A percentile compares a stretch with the other conserved stretches of the same genome.
phyloP scores from a whole-genome alignment of 2,113 vertebrate genomes.

The Corapipo altera region DNA sequence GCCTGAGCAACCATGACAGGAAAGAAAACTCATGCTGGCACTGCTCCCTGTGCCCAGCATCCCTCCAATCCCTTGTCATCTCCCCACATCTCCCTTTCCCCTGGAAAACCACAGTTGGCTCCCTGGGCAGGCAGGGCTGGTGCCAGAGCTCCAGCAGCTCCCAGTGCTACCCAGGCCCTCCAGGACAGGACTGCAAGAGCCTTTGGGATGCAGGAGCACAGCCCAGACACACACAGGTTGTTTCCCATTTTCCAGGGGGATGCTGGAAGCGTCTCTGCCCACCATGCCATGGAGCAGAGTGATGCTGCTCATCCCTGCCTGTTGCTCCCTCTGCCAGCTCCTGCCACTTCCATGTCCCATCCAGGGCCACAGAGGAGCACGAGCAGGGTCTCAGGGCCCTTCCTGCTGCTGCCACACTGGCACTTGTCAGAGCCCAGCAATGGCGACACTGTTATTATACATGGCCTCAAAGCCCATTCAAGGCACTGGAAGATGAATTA shows the following conservation, averaged over 20 bases:
- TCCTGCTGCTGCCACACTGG: background rate
- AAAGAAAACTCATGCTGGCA: too few relatives aligned
- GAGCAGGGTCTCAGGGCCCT: background rate
- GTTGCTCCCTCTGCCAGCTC: background rate
- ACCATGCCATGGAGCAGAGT: rapidly evolving
- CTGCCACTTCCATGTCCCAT: background rate
- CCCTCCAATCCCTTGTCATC: rapidly evolving
- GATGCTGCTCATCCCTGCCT: rapidly evolving
- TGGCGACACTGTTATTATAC: constrained; percentile 71
- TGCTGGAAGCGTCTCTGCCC: background rate
- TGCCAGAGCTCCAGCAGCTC: background rate
- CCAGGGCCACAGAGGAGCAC: background rate
- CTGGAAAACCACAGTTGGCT: background rate
- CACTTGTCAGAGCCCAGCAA: constrained; percentile 64
- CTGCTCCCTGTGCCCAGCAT: background rate
- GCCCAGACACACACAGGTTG: rapidly evolving
- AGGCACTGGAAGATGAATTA: constrained; percentile 81
- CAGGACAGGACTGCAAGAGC: background rate
- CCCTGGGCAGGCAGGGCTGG: background rate
- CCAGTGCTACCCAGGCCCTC: background rate
- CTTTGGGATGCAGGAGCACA: background rate
- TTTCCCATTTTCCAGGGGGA: rapidly evolving
- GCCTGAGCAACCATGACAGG: rapidly evolving
- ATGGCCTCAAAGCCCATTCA: constrained; percentile 70
- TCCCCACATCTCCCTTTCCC: background rate